Evolutionary conservation across 2,888 invertebrate genomes (phyloP).

Genomic region (Macrosiphum euphorbiae): DNA sequence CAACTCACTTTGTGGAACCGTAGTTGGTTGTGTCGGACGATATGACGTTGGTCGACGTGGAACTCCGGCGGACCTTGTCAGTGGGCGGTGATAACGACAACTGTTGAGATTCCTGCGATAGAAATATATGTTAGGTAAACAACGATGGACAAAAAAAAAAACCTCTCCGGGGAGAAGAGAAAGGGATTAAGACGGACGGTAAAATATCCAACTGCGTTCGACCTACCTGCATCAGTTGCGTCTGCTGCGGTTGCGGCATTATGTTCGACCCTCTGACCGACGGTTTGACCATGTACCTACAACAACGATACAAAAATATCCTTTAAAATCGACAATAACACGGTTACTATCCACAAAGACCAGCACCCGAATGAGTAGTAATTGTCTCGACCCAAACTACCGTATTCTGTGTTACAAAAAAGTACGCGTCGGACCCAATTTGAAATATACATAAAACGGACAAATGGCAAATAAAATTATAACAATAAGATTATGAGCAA

Average conservation of each 20-base stretch:
- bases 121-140: background rate
- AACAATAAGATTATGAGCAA: background rate
- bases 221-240: slow-evolving; percentile 34
- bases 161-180: background rate
- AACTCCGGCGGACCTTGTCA: slow-evolving; percentile 62
- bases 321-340: background rate
- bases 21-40: slow-evolving; percentile 25
- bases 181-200: background rate
- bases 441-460: background rate
- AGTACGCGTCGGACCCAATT: background rate
- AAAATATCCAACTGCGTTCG: background rate
- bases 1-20: slow-evolving; percentile 47
- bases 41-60: slow-evolving; percentile 53
- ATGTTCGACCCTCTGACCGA: slow-evolving; percentile 62
- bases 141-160: background rate
- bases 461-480: background rate
- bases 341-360: background rate
- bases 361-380: background rate
- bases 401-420: background rate
- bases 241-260: slow-evolving; percentile 43
- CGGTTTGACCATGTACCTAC: slow-evolving; percentile 61
- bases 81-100: slow-evolving; percentile 62
- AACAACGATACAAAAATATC: background rate
- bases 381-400: background rate
- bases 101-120: slow-evolving; percentile 48